Evolutionary conservation across 2,797 vertebrate genomes (phyloP).

Genomic region (Cichlasoma orientale): DNA sequence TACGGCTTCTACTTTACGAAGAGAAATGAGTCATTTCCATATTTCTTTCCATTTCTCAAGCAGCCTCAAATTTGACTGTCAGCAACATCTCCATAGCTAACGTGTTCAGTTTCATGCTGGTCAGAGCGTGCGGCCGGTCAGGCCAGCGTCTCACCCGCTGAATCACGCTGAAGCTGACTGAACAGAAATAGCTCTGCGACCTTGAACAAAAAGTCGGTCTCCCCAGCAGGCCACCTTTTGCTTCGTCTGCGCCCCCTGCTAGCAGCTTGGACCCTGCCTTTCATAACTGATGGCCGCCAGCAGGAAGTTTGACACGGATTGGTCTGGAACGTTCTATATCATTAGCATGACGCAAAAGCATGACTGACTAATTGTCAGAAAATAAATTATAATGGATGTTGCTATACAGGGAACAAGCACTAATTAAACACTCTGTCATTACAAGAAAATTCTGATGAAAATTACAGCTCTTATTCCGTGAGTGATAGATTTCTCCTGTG

Average conservation of each 20-base stretch:
- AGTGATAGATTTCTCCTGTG: conserved; percentile 33
- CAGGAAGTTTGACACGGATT: conserved; percentile 38
- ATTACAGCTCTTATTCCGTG: conserved; percentile 36
- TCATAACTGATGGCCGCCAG: conserved; percentile 51
- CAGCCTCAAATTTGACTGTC: conserved; percentile 1
- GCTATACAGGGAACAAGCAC: conserved; percentile 48
- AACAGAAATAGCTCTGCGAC: conserved; percentile 1
- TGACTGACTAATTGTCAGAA: conserved; percentile 62
- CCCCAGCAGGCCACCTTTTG: background rate
- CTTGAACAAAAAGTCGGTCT: conserved; percentile 7
- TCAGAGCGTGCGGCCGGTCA: background rate
- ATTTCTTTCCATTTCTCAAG: conserved; percentile 10
- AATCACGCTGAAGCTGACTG: background rate
- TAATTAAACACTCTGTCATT: conserved; percentile 63
- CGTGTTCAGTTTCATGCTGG: background rate
- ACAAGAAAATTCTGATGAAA: conserved; percentile 49
- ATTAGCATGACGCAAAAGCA: conserved; percentile 51
- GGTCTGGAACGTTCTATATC: conserved; percentile 54
- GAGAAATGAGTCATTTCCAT: conserved; percentile 27
- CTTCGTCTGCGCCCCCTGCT: conserved; percentile 25
- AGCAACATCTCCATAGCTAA: background rate
- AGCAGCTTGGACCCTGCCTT: background rate
- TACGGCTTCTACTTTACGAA: conserved; percentile 14
- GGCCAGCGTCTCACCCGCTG: background rate
- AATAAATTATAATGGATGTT: conserved; percentile 52